Evolutionary conservation across 2,797 vertebrate species (phyloP), one percentile per base, ranked within the genome.

Genomic region (Hephaestus fuliginosus): DNA sequence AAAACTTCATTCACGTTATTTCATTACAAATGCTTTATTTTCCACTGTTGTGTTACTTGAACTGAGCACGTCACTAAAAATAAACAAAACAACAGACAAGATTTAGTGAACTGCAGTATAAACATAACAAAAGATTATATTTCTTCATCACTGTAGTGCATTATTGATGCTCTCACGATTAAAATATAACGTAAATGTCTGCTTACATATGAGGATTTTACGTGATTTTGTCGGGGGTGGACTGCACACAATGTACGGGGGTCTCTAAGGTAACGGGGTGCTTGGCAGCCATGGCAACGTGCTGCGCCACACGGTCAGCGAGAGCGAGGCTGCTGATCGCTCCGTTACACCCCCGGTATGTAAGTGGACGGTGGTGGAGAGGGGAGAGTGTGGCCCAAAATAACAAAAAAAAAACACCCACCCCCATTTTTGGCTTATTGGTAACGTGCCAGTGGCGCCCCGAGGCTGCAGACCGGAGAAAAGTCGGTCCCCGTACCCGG

Each of bases 211-310:
- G 44, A 1, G 17, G 56, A 49, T 22, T 30, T 51, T 43, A 13
- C 0, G 39, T 48, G 20, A 12, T 28, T 33, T 52, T 5, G 5
- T 56, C 15, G 33, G 20, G 41, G 49, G 22, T 17, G 22, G 64
- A 58, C 46, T 62, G 77, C 51, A 83, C 79, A 82, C 69, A 78
- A 70, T 84, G 80, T 75, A 69, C 43, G 33, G 57, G 71, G 83
- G 84, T 91, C 78, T 88, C 83, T 73, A 86, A 15, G 70, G 86
- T 89, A 87, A 92, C 83, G 46, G 62, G 84, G 78, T 68, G 76
- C 74, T 74, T 74, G 66, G 91, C 81, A 87, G 76, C 88, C 84
- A 92, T 90, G 88, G 89, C 84, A 92, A 90, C 93, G 78, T 28
- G 83, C 82, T 88, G 84, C 83, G 61, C 72, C 83, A 84, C 85